Conservation (phyloP, 2,797 vertebrate genomes). For the Catostomus latipinnis region DNA sequence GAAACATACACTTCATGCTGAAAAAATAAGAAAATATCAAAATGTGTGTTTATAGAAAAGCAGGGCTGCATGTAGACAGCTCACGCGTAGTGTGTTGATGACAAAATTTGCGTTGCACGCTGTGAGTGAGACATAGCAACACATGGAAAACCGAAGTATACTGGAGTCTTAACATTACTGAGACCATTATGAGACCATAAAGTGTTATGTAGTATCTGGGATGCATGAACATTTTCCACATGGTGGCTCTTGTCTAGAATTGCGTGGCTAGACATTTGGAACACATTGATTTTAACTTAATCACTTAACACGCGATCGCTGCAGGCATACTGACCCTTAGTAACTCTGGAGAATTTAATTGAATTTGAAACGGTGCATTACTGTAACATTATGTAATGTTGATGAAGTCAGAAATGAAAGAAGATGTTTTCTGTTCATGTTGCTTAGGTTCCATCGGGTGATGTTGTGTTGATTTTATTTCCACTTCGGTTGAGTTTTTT, state of each 20-base stretch:
- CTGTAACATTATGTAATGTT: slow-evolving; percentile 34
- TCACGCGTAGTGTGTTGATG: too few species aligned
- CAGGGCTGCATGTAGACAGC: too few species aligned
- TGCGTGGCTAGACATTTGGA: too few species aligned
- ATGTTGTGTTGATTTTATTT: slow-evolving; percentile 47
- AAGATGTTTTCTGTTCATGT: slow-evolving; percentile 25
- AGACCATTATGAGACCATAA: too few species aligned
- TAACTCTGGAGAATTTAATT: slow-evolving; percentile 28
- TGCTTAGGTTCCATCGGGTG: slow-evolving; percentile 27
- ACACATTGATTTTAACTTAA: background rate
- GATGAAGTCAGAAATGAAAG: slow-evolving; percentile 3
- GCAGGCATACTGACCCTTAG: slow-evolving; percentile 3
- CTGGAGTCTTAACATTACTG: background rate
- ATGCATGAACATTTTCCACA: too few species aligned
- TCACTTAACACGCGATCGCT: slow-evolving; percentile 6
- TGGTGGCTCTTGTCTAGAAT: too few species aligned
- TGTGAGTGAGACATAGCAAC: too few species aligned
- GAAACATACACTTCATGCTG: too few species aligned
- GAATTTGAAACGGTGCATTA: slow-evolving; percentile 29
- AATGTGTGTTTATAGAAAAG: too few species aligned
- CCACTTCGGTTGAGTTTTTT: slow-evolving; percentile 19
- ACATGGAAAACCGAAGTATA: background rate
- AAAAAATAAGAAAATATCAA: too few species aligned
- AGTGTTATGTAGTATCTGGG: too few species aligned
- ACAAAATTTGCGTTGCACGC: too few species aligned